Conservation (phyloP, 2,113 vertebrate species). For the Capreolus pygargus region DNA sequence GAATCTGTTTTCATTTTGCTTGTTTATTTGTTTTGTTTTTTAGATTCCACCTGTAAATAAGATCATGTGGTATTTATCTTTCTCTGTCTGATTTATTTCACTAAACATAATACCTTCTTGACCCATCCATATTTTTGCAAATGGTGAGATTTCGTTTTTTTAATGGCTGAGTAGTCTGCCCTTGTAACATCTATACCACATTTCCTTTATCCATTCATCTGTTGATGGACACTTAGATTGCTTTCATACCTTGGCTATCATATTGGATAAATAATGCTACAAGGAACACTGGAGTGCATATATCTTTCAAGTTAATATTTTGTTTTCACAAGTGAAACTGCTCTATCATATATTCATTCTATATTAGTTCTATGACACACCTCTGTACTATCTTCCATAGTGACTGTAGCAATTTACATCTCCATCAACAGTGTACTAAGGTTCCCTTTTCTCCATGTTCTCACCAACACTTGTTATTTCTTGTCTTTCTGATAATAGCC, state of each 20-base stretch:
- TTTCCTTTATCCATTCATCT: neutral
- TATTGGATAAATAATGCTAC: neutral
- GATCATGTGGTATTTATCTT: neutral
- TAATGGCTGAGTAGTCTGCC: neutral
- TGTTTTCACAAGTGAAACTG: neutral
- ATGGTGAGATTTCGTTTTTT: neutral
- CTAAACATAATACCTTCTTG: neutral
- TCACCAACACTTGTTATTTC: neutral
- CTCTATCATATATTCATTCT: neutral
- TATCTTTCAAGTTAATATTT: neutral
- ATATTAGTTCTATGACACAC: neutral
- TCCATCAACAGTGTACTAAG: neutral
- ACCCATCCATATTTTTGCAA: neutral
- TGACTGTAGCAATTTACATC: neutral
- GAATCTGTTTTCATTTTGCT: neutral
- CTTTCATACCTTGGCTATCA: neutral
- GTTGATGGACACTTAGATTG: neutral
- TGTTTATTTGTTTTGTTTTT: neutral
- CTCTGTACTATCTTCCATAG: neutral
- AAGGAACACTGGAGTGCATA: neutral
- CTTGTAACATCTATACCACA: neutral
- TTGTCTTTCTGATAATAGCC: neutral
- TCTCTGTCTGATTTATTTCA: neutral
- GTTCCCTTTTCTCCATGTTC: neutral
- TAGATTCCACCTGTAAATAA: neutral